These are phyloP conservation scores for Molossus alvarezi DNA, from an alignment of 2,797 vertebrate species.

Conservation along the genomic window DNA sequence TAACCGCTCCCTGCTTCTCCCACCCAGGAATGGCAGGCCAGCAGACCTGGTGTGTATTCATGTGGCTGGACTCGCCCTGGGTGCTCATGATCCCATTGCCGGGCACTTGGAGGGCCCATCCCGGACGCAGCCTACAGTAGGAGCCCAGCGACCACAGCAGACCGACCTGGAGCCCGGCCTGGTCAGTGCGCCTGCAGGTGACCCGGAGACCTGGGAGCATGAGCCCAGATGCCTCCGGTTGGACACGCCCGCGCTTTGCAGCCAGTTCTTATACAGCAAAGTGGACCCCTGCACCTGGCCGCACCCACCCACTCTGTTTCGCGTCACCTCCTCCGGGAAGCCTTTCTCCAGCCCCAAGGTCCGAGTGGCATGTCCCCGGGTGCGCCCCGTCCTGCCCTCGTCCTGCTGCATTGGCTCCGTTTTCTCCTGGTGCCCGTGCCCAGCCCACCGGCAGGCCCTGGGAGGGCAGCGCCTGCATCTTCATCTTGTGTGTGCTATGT, in stretches of 20 bases:
- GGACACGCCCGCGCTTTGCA: too few species aligned
- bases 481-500: accelerated
- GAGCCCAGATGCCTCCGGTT: neutral
- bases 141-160: accelerated
- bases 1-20: neutral
- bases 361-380: accelerated
- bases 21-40: too few species aligned
- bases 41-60: accelerated
- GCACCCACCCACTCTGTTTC: accelerated
- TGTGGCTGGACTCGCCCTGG: neutral
- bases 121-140: accelerated
- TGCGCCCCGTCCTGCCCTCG: accelerated
- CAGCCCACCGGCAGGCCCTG: too few species aligned
- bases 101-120: accelerated
- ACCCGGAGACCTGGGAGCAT: accelerated
- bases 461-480: accelerated
- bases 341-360: neutral
- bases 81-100: accelerated
- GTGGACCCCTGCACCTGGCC: neutral
- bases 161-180: accelerated
- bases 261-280: neutral
- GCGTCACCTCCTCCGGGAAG: neutral
- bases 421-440: accelerated
- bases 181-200: accelerated
- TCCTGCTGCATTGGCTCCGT: accelerated